A percentile compares a stretch with the other conserved stretches of the same genome.
Conservation (phyloP, 1,140 invertebrate species). For the Diachasmimorpha longicaudata region DNA sequence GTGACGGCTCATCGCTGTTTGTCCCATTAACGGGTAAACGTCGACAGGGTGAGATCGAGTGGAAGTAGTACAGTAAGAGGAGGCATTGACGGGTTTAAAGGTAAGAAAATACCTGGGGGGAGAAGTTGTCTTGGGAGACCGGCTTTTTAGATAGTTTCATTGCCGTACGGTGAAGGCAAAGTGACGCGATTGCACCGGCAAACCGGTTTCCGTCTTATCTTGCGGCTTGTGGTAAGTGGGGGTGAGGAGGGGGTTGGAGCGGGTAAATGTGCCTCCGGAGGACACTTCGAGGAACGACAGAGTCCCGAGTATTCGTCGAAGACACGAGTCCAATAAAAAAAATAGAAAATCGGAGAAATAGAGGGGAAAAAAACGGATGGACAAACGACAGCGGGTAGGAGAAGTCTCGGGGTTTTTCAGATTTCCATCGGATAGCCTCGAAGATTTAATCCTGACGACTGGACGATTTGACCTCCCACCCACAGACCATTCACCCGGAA, state of each 20-base stretch:
- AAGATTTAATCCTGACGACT: constrained; percentile 22
- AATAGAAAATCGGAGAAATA: not conserved
- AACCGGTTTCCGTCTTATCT: constrained; percentile 21
- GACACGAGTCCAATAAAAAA: not conserved
- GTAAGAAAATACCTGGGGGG: not conserved
- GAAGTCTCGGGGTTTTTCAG: not conserved
- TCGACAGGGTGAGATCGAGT: not conserved
- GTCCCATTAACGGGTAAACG: constrained; percentile 20
- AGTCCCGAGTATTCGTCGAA: not conserved
- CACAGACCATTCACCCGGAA: not conserved
- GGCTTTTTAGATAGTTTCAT: constrained; percentile 4
- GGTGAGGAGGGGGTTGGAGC: not conserved
- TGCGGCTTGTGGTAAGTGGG: not conserved
- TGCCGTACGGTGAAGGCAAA: not conserved
- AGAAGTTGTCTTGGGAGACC: not conserved
- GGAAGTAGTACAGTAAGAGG: not conserved
- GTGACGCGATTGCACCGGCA: constrained; percentile 9
- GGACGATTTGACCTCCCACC: constrained; percentile 14
- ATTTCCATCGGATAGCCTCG: constrained; percentile 22
- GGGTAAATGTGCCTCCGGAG: constrained; percentile 16
- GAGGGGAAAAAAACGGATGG: not conserved
- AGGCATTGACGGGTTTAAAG: not conserved
- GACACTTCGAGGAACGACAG: constrained; percentile 13
- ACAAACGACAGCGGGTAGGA: not conserved
- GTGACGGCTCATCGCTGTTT: not conserved